phyloP scores from a whole-genome alignment of 1,140 invertebrate species.

The Aphelenchoides fujianensis region DNA sequence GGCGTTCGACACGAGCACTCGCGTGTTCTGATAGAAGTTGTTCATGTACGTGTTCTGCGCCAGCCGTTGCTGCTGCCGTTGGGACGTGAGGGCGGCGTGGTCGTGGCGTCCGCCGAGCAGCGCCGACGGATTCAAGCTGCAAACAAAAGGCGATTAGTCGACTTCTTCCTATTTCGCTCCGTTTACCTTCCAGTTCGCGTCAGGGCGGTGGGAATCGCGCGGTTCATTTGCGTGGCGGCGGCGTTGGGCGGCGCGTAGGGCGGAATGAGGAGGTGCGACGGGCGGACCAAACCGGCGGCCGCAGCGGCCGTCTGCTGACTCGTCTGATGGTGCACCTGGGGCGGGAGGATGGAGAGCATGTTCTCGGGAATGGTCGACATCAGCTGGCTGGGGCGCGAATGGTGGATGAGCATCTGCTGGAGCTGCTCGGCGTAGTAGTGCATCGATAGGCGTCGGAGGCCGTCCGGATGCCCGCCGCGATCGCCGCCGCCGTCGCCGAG shows the following conservation, averaged over 20 bases:
- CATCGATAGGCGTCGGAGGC: neutral
- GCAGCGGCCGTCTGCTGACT: no score
- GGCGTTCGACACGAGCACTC: neutral
- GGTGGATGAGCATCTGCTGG: neutral
- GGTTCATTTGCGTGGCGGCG: neutral
- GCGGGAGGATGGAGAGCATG: neutral
- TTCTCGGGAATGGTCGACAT: neutral
- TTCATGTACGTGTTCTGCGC: neutral
- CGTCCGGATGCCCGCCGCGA: neutral
- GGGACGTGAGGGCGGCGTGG: neutral
- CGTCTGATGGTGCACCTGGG: neutral
- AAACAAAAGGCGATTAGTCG: neutral
- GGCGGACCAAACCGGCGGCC: neutral
- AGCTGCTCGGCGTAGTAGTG: neutral
- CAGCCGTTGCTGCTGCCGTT: neutral
- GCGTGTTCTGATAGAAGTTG: neutral
- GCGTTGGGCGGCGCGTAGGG: neutral
- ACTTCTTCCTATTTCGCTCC: neutral
- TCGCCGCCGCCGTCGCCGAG: neutral
- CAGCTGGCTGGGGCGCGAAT: neutral
- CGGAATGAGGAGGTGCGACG: neutral
- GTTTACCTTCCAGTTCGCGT: neutral
- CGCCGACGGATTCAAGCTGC: neutral
- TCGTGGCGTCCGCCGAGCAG: neutral
- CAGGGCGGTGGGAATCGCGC: neutral